Evolutionary conservation across 2,888 invertebrate genomes (phyloP), one percentile per base, ranked within the genome.

Genomic region (Troides helena): DNA sequence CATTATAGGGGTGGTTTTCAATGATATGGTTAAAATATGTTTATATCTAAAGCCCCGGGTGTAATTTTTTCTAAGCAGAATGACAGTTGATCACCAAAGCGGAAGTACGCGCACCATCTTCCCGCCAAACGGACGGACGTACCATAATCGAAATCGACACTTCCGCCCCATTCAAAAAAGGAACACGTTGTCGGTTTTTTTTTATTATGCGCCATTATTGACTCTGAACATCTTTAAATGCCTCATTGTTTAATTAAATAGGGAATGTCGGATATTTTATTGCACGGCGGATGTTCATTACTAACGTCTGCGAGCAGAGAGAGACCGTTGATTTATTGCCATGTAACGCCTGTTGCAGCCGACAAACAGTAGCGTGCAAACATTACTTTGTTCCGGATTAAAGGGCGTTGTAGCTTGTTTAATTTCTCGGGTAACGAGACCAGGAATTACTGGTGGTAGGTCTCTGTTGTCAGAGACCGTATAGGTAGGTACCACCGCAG

Each of bases 91-190:
- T 70, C 61, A 65, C 58, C 77, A 74, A 72, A 76, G 65, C 81
- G 82, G 84, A 85, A 84, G 75, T 79, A 78, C 78, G 75, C 80
- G 81, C 80, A 80, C 81, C 83, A 77, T 81, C 81, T 80, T 81
- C 82, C 83, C 82, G 82, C 82, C 80, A 79, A 79, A 80, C 81
- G 80, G 79, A 77, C 80, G 81, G 81, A 79, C 79, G 79, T 76
- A 73, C 80, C 84, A 83, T 85, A 85, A 83, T 85, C 83, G 85
- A 85, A 84, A 85, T 81, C 82, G 82, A 84, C 83, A 83, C 86
- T 81, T 83, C 83, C 85, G 84, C 78, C 75, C 75, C 75, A 73
- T 81, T 82, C 80, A 77, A 80, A 84, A 84, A 82, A 81, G 81
- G 82, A 83, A 81, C 83, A 75, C 73, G 75, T 73, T 80, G 80